Conservation (phyloP, 2,113 vertebrate species). For the Ranitomeya imitator region DNA sequence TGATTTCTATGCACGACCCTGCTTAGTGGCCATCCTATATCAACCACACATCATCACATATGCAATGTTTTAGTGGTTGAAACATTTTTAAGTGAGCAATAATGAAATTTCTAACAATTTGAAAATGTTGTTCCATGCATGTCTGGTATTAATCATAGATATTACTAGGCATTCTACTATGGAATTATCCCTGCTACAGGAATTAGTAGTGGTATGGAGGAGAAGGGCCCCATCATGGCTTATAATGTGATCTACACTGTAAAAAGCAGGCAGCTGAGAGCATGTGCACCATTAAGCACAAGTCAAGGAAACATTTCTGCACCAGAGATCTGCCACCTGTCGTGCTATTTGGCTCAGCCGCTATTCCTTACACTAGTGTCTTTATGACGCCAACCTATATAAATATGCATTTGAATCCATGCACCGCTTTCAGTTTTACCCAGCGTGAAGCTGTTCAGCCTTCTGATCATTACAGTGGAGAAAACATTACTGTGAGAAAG, state of each 20-base stretch:
- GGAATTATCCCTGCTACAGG: not conserved
- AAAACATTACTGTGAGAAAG: constrained; percentile 18
- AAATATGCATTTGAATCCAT: not conserved
- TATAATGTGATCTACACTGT: not conserved
- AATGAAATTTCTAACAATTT: not conserved
- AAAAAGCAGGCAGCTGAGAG: constrained; percentile 4
- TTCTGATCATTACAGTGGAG: constrained; percentile 22
- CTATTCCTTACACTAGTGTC: not conserved
- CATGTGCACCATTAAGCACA: constrained; percentile 17
- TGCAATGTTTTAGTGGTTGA: not conserved
- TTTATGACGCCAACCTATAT: not conserved
- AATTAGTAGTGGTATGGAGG: not conserved
- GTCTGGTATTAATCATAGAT: not conserved
- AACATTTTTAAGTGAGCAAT: not conserved
- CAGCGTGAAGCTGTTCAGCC: not conserved
- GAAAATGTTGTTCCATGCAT: not conserved
- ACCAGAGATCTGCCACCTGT: constrained; percentile 8
- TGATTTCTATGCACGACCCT: too few relatives aligned
- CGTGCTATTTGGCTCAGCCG: not conserved
- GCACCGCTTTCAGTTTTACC: not conserved
- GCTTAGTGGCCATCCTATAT: not conserved
- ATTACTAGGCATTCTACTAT: not conserved
- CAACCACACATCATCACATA: not conserved
- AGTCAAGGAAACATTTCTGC: constrained; percentile 23
- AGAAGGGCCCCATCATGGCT: not conserved